Evolutionary conservation across 2,113 vertebrate genomes (phyloP).

Genomic region (Rhinolophus ferrumequinum): DNA sequence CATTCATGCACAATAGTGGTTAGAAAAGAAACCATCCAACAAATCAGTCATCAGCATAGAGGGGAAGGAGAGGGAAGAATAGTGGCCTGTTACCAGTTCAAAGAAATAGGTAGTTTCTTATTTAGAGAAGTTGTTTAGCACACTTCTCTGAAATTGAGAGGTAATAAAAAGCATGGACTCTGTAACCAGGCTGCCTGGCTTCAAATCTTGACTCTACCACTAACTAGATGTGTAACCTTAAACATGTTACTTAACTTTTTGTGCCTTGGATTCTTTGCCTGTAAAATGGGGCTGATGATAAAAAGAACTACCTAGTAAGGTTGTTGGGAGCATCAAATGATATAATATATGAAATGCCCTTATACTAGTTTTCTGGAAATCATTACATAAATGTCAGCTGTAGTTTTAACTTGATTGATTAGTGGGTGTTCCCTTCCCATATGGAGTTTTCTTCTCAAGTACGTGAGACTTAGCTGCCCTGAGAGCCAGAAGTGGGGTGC

Average conservation of each 20-base stretch:
- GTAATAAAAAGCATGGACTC: not conserved
- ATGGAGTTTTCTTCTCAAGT: constrained; percentile 1
- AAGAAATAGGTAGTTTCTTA: not conserved
- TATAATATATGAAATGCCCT: not conserved
- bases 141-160: not conserved
- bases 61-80: not conserved
- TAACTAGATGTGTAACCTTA: not conserved
- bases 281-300: constrained; percentile 2
- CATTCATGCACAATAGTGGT: not conserved
- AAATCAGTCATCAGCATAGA: not conserved
- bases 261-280: not conserved
- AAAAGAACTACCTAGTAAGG: not conserved
- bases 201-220: not conserved
- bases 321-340: not conserved
- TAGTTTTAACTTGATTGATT: constrained; percentile 49
- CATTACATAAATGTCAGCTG: not conserved
- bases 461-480: not conserved
- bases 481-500: not conserved
- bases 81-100: not conserved
- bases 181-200: not conserved
- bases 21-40: constrained; percentile 6
- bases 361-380: not conserved
- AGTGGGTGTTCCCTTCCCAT: not conserved
- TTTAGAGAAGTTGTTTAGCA: not conserved
- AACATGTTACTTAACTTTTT: not conserved